A percentile compares a stretch with the other conserved stretches of the same genome.
These are phyloP conservation scores for Macaria liturata DNA, from an alignment of 2,888 invertebrate species.

Conservation along the genomic window DNA sequence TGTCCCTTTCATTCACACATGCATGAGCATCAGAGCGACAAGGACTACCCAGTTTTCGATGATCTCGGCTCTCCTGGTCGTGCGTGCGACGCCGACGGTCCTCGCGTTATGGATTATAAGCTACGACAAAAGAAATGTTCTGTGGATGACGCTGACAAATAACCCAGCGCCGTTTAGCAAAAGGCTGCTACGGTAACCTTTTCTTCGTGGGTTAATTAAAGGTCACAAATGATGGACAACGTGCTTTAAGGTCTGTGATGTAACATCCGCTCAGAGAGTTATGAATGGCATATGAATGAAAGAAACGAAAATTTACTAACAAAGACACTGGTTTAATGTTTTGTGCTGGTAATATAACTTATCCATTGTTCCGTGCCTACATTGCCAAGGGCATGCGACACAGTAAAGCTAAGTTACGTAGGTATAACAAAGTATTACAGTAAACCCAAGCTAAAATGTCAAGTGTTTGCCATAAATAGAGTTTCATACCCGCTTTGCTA, in stretches of 20 bases:
- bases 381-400: too few species aligned
- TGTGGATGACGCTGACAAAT: constrained; percentile 63
- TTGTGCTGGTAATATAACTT: too few species aligned
- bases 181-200: constrained; percentile 41
- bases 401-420: not conserved
- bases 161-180: constrained; percentile 44
- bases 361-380: not conserved
- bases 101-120: constrained; percentile 53
- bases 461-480: not conserved
- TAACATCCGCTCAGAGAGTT: constrained; percentile 12
- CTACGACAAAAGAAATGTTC: constrained; percentile 59
- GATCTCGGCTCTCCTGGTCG: constrained; percentile 24
- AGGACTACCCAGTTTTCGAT: not conserved
- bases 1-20: constrained; percentile 1
- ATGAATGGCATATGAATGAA: too few species aligned
- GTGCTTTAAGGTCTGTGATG: constrained; percentile 14
- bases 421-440: too few species aligned
- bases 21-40: not conserved
- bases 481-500: too few species aligned
- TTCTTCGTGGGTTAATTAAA: constrained; percentile 49
- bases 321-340: too few species aligned
- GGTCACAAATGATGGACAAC: constrained; percentile 33
- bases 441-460: not conserved
- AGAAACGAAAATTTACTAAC: too few species aligned
- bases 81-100: constrained; percentile 38